Evolutionary conservation across 2,797 vertebrate genomes (phyloP), one percentile per base, ranked within the genome.

Genomic region (Miichthys miiuy): DNA sequence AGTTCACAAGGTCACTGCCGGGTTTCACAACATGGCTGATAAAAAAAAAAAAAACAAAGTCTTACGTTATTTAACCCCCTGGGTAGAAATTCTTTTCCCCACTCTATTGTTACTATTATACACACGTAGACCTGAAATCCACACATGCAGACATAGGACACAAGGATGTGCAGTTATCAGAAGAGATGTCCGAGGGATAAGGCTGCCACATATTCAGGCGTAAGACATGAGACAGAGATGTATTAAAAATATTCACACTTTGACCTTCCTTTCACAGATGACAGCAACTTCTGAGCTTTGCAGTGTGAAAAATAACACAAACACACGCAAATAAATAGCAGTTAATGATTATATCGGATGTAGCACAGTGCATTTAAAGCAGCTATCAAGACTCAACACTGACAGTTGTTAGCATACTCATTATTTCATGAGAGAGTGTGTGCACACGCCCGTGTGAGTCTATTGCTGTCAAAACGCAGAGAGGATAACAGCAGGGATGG

Each of bases 301-400:
- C 34, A 68, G 46, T 0, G 0, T 51, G 30, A 44, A 54, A 46
- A 57, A 54, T 23, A 80, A 52, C 48, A 70, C 3, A 1, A 12
- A 48, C 14, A 44, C n/a, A 50, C 20, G 11, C 13, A 89, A 66
- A 48, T 27, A 69, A 66, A 74, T 11, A 64, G 48, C 2, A 4
- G 68, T 86, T 82, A 84, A 87, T 89, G 72, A 88, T 83, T 88
- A 80, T 6, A 60, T 51, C 0, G 1, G 2, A 57, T 71, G 1
- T 4, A 63, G 18, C 1, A 6, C 20, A 17, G 25, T 56, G n/a
- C 41, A 60, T 62, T 77, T 51, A 82, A 80, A 77, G 50, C 23
- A 72, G 34, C 58, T 77, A 68, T 77, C 58, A 78, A 44, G 30
- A 27, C 34, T 76, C 12, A 55, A 78, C 50, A 66, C 41, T 47